Percentiles rank a stretch among this genome's conserved stretches.
Evolutionary conservation across 2,888 invertebrate species (phyloP).

Genomic region (Macrosiphum euphorbiae): DNA sequence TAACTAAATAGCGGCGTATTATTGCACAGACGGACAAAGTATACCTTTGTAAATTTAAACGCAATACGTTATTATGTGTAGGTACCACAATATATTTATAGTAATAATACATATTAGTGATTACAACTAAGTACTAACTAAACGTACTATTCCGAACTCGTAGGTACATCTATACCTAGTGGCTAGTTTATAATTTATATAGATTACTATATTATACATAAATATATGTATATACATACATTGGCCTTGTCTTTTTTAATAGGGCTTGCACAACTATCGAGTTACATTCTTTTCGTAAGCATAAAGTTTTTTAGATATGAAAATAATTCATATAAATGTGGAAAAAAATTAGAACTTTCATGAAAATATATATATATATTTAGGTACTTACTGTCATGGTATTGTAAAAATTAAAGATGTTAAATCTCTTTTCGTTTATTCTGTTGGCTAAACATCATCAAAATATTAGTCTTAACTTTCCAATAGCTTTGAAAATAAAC

Average conservation of each 20-base stretch:
- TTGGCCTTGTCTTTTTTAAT: neutral
- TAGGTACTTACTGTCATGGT: neutral
- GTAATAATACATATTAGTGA: neutral
- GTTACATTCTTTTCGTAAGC: slow-evolving; percentile 10
- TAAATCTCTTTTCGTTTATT: neutral
- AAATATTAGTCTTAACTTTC: neutral
- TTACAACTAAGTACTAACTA: neutral
- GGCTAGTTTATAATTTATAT: neutral
- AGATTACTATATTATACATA: neutral
- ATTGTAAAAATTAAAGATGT: neutral
- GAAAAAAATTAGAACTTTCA: neutral
- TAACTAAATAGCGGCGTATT: neutral
- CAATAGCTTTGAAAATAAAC: neutral
- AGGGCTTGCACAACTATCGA: neutral
- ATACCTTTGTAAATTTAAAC: neutral
- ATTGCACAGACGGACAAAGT: neutral
- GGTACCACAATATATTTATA: neutral
- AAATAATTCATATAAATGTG: neutral
- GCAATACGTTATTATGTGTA: neutral
- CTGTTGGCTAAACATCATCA: slow-evolving; percentile 22
- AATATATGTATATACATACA: neutral
- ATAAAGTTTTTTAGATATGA: neutral
- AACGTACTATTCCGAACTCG: neutral
- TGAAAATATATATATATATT: neutral
- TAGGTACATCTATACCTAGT: neutral